Percentiles rank a stretch among this genome's conserved stretches.
Evolutionary conservation across 2,888 invertebrate species (phyloP).

Genomic region (Harmothoe impar): DNA sequence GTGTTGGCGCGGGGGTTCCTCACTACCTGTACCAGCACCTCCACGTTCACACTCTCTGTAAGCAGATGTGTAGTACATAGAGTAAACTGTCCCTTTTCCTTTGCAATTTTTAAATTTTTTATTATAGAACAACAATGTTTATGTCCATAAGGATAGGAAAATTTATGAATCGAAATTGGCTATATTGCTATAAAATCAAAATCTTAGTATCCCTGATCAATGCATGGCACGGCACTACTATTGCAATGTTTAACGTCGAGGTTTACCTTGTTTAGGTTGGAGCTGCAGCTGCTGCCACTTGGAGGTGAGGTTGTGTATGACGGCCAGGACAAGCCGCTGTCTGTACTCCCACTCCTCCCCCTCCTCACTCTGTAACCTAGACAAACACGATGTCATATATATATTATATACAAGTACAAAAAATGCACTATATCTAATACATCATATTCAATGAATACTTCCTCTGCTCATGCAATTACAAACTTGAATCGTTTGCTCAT

Average conservation of each 20-base stretch:
- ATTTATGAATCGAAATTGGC: no score
- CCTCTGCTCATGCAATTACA: background rate
- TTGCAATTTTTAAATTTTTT: no score
- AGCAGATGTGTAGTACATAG: background rate
- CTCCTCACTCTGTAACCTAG: conserved; percentile 82
- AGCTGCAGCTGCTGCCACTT: conserved; percentile 64
- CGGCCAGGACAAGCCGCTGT: conserved; percentile 92
- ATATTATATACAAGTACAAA: background rate
- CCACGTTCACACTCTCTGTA: conserved; percentile 85
- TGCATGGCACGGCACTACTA: no score
- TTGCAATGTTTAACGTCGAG: no score
- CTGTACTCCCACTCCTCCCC: conserved; percentile 93
- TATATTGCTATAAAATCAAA: no score
- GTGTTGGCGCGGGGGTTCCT: conserved; percentile 94
- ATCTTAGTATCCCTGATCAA: no score
- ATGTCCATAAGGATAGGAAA: no score
- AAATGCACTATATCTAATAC: background rate
- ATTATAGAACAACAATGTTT: no score
- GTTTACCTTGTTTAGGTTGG: conserved; percentile 63
- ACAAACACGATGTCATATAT: conserved; percentile 17
- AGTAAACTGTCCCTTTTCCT: no score
- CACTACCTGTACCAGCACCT: conserved; percentile 93
- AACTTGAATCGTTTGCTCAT: no score
- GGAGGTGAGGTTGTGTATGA: conserved; percentile 85
- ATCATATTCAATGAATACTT: background rate